Conservation (phyloP, 2,797 vertebrate genomes). For the Orientallactaga sibirica region DNA sequence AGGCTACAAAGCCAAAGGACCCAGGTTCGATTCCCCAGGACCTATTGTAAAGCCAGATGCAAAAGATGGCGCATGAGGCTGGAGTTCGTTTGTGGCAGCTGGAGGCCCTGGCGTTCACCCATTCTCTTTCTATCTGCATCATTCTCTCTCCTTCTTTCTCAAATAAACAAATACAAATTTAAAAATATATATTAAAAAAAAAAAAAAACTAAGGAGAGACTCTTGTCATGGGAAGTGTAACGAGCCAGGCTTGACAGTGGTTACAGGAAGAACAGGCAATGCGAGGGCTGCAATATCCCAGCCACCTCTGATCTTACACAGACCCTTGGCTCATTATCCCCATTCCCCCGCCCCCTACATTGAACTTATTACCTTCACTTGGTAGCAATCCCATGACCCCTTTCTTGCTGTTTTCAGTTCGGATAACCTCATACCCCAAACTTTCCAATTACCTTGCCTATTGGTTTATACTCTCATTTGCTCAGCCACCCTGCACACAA, state of each 20-base stretch:
- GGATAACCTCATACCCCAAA: not conserved
- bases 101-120: too few relatives aligned
- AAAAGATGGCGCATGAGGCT: too few relatives aligned
- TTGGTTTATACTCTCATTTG: not conserved
- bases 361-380: not conserved
- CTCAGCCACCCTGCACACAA: not conserved
- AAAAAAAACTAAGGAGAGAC: not conserved
- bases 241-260: not conserved
- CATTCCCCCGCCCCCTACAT: not conserved
- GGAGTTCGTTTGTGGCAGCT: too few relatives aligned
- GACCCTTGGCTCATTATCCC: not conserved
- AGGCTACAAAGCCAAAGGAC: too few relatives aligned
- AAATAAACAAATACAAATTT: too few relatives aligned
- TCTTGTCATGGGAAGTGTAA: not conserved
- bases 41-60: too few relatives aligned
- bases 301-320: not conserved
- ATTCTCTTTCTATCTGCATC: too few relatives aligned
- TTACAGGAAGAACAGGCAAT: not conserved
- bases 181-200: too few relatives aligned
- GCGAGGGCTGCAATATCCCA: not conserved
- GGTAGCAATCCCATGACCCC: not conserved
- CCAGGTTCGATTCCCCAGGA: too few relatives aligned
- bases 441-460: not conserved
- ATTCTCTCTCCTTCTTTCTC: too few relatives aligned
- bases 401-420: slow-evolving; percentile 18